Evolutionary conservation across 2,888 invertebrate species (phyloP), one percentile per base, ranked within the genome.

Genomic region (Willowsia nigromaculata): DNA sequence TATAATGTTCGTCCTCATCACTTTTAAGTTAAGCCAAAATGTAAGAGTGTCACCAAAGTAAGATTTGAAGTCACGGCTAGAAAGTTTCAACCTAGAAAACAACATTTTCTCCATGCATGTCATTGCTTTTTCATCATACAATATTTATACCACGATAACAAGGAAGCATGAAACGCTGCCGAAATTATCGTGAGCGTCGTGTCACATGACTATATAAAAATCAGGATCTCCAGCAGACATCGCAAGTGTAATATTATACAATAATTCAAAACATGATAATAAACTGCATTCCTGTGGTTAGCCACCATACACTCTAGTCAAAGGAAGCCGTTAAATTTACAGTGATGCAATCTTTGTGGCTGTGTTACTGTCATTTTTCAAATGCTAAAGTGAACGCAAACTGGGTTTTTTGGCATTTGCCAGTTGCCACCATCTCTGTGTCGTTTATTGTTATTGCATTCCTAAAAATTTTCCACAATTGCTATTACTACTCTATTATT

Each of bases 211-310:
- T n/a, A n/a, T n/a, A n/a, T n/a, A n/a, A n/a, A n/a, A n/a, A 4
- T 13, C 9, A n/a, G 43, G 40, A 43, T 71, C 4, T 43, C 15
- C 40, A 71, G 11, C 43, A 7, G 6, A 59, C 22, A 68, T 18
- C 33, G 43, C 43, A 43, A 25, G 22, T 2, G n/a, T 25, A 71
- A 71, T 43, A 43, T 71, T 43, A 43, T 43, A 71, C 71, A 43
- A 71, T 43, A 71, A 71, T 43, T 71, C 71, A 71, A 40, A 43
- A 43, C 13, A 25, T 43, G 71, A 43, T 43, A 71, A 71, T 43
- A 71, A 71, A 71, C 71, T 40, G 71, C 71, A 71, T 40, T 71
- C 43, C n/a, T 71, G 71, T 43, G 71, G 71, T 43, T 71, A 25
- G 71, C 71, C 71, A 71, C 40, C 65, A 43, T 43, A 43, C 43